Conservation (phyloP, 2,888 invertebrate species). For the Parnassius smintheus region DNA sequence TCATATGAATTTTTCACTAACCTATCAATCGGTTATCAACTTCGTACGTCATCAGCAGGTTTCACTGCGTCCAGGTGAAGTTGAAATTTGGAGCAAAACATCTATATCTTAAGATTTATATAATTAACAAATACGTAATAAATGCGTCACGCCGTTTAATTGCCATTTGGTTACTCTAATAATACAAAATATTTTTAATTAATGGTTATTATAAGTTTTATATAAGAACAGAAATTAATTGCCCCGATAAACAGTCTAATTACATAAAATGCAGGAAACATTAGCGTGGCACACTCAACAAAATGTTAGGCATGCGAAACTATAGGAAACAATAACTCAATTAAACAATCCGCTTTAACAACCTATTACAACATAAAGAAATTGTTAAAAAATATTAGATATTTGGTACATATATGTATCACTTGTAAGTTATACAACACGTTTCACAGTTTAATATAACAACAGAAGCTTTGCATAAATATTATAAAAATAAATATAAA, state of each 20-base stretch:
- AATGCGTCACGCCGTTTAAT: conserved; percentile 22
- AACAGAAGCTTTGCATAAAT: too few relatives aligned
- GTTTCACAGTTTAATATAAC: too few relatives aligned
- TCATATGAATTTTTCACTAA: too few relatives aligned
- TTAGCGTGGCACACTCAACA: conserved; percentile 39
- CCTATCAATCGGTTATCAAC: too few relatives aligned
- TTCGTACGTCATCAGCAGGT: too few relatives aligned
- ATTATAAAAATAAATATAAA: too few relatives aligned
- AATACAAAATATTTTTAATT: conserved; percentile 23
- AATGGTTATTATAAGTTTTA: conserved; percentile 23
- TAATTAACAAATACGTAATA: neutral
- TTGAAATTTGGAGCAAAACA: too few relatives aligned
- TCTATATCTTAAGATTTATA: neutral
- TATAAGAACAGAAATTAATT: conserved; percentile 32
- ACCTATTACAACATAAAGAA: conserved; percentile 8
- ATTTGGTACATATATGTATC: too few relatives aligned
- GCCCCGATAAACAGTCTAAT: conserved; percentile 40
- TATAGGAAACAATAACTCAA: conserved; percentile 45
- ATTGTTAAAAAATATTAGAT: neutral
- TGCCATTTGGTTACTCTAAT: conserved; percentile 8
- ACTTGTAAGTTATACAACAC: too few relatives aligned
- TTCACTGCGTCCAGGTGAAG: too few relatives aligned
- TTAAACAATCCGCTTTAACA: conserved; percentile 46
- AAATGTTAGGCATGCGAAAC: conserved; percentile 48
- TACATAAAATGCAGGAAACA: conserved; percentile 51